phyloP scores from a whole-genome alignment of 2,797 vertebrate species.

The Steatocranus sp. region DNA sequence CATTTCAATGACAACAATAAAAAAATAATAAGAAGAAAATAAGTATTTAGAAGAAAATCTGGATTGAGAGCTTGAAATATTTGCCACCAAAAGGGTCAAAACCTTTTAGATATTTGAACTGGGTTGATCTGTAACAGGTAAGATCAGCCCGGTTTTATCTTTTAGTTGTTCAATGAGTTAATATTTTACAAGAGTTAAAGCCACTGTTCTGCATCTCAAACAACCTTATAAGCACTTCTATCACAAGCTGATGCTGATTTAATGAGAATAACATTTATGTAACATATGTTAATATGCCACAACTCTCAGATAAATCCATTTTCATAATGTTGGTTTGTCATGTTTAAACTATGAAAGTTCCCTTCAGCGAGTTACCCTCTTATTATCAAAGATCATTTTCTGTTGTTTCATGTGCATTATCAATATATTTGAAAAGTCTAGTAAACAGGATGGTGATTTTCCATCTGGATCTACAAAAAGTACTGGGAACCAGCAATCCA shows the following conservation, averaged over 20 bases:
- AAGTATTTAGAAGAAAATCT: neutral
- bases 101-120: neutral
- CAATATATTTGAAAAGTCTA: neutral
- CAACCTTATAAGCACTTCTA: neutral
- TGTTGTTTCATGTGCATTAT: neutral
- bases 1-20: neutral
- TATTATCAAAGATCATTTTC: neutral
- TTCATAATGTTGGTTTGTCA: neutral
- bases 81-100: neutral
- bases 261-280: neutral
- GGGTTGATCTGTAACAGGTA: neutral
- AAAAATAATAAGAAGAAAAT: neutral
- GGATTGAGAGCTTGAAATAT: neutral
- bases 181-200: conserved; percentile 5
- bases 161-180: neutral
- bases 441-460: rapidly evolving
- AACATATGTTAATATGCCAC: neutral
- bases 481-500: neutral
- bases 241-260: neutral
- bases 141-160: neutral
- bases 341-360: neutral
- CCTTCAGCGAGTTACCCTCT: neutral
- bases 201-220: neutral
- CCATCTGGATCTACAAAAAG: neutral
- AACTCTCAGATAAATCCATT: neutral